Conservation (phyloP, 2,888 invertebrate genomes). For the Euplagia quadripunctaria region DNA sequence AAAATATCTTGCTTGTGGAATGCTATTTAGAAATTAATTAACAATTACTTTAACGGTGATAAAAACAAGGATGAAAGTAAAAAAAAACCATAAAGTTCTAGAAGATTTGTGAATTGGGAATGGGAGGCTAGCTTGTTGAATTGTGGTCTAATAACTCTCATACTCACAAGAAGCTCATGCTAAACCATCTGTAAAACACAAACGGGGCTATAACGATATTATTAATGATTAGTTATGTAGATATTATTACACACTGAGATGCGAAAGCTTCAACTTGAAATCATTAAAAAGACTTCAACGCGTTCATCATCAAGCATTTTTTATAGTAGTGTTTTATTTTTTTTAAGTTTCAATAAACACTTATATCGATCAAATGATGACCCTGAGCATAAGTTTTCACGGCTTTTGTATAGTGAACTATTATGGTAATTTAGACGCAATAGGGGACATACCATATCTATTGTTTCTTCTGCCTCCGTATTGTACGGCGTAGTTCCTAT, state of each 20-base stretch:
- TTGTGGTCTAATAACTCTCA: background rate
- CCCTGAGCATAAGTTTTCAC: background rate
- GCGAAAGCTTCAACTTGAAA: conserved; percentile 14
- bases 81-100: background rate
- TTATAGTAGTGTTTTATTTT: background rate
- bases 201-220: background rate
- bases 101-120: background rate
- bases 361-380: background rate
- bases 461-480: background rate
- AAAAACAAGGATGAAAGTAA: too few relatives aligned
- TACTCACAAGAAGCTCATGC: background rate
- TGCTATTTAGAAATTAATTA: too few relatives aligned
- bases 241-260: background rate
- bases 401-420: background rate
- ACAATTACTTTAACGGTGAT: too few relatives aligned
- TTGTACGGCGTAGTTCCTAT: too few relatives aligned
- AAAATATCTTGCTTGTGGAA: too few relatives aligned
- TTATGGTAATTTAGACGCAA: background rate
- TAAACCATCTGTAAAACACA: background rate
- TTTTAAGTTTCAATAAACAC: background rate
- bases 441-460: too few relatives aligned
- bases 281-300: conserved; percentile 62
- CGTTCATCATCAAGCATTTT: conserved; percentile 31
- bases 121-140: background rate
- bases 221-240: too few relatives aligned